Evolutionary conservation across 2,113 vertebrate species (phyloP).

Genomic region (Polyodon spathula): DNA sequence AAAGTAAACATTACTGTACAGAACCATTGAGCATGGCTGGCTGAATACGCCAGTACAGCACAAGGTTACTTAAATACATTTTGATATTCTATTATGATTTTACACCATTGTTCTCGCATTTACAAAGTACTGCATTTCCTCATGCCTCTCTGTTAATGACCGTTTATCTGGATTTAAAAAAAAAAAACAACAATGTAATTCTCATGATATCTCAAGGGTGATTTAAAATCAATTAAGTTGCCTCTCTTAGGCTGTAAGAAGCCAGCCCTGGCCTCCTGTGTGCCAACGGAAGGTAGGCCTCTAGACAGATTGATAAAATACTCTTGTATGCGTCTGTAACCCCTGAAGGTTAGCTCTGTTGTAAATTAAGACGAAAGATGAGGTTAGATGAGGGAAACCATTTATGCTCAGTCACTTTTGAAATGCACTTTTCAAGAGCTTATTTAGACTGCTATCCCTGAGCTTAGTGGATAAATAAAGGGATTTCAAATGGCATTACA

Average conservation of each 20-base stretch:
- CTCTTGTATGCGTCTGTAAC: background rate
- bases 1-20: too few species aligned
- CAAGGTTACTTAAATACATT: too few species aligned
- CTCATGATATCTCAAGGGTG: conserved; percentile 19
- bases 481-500: too few species aligned
- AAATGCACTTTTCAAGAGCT: too few species aligned
- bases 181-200: conserved; percentile 19
- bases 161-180: conserved; percentile 24
- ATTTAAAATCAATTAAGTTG: conserved; percentile 33
- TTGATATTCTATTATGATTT: background rate
- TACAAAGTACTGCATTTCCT: background rate
- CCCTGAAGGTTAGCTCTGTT: conserved; percentile 1
- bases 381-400: background rate
- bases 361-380: background rate
- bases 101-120: background rate
- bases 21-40: too few species aligned
- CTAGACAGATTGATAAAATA: conserved; percentile 2
- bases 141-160: conserved; percentile 10
- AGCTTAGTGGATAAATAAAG: too few species aligned
- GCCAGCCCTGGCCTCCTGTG: conserved; percentile 13
- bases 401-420: too few species aligned
- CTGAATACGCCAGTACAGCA: too few species aligned
- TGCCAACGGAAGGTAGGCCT: background rate
- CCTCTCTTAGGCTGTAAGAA: conserved; percentile 19
- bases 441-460: too few species aligned